phyloP scores from a whole-genome alignment of 2,888 invertebrate genomes.

The Tillus elongatus region DNA sequence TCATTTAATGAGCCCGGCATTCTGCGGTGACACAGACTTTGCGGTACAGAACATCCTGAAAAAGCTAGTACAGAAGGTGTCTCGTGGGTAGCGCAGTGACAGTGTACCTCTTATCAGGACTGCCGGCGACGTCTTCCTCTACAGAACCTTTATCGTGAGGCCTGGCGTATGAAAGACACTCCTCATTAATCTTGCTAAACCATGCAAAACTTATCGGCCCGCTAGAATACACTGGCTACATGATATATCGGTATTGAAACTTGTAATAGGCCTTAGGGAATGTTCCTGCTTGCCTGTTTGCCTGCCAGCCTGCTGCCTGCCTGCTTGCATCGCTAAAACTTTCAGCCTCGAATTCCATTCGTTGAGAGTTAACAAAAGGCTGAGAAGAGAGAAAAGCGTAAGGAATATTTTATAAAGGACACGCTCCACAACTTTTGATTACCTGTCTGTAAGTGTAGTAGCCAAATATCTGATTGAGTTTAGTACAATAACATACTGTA shows the following conservation, averaged over 20 bases:
- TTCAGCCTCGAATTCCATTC: no score
- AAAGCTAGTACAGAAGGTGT: slow-evolving; percentile 17
- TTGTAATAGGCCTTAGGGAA: slow-evolving; percentile 39
- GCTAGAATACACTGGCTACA: slow-evolving; percentile 35
- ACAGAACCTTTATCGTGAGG: no score
- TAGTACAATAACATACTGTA: no score
- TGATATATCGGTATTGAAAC: slow-evolving; percentile 42
- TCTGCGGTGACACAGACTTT: no score
- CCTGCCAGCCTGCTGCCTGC: no score
- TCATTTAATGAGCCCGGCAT: no score
- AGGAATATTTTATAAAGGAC: slow-evolving; percentile 33
- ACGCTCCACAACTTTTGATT: slow-evolving; percentile 35
- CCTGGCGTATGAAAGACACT: slow-evolving; percentile 40
- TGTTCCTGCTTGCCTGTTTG: no score
- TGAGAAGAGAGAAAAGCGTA: no score
- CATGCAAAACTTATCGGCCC: slow-evolving; percentile 41
- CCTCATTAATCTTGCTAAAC: slow-evolving; percentile 43
- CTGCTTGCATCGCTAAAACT: no score
- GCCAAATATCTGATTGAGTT: no score
- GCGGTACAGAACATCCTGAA: no score
- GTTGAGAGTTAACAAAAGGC: slow-evolving; percentile 35
- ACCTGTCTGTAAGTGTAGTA: slow-evolving; percentile 29
- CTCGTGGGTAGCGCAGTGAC: slow-evolving; percentile 17
- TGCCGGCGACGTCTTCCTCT: slow-evolving; percentile 26
- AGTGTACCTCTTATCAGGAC: slow-evolving; percentile 18